Evolutionary conservation across 37 sponge, comb jelly and placozoan species (phyloP).

Genomic region (Theonella swinhoei): DNA sequence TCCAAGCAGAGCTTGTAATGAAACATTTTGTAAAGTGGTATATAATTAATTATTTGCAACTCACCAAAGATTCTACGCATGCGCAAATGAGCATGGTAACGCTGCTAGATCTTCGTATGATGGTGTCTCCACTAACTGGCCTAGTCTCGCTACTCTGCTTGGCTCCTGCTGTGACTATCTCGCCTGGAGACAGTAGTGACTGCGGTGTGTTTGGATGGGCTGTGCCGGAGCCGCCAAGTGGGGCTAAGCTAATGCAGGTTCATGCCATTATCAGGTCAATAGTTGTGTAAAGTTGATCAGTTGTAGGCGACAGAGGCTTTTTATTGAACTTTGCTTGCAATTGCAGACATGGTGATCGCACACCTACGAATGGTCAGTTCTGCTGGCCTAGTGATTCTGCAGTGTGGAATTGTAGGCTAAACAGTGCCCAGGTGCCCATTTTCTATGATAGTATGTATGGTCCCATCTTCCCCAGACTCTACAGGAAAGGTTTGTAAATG

Average conservation of each 20-base stretch:
- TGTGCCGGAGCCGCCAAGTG: conserved; percentile 14
- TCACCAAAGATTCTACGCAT: too few relatives aligned
- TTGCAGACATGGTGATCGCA: conserved; percentile 57
- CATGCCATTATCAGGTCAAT: conserved; percentile 45
- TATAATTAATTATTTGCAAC: too few relatives aligned
- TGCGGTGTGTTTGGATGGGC: conserved; percentile 36
- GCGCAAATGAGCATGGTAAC: too few relatives aligned
- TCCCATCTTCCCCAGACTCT: conserved; percentile 22
- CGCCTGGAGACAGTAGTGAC: too few relatives aligned
- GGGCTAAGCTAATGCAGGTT: conserved; percentile 13
- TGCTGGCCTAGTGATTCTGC: conserved; percentile 46
- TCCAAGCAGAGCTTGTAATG: not conserved
- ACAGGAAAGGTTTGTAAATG: conserved; percentile 30
- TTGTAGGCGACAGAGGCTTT: too few relatives aligned
- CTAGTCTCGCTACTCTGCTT: too few relatives aligned
- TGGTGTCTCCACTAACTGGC: too few relatives aligned
- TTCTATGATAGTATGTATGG: conserved; percentile 27
- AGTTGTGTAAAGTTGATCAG: too few relatives aligned
- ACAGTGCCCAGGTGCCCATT: conserved; percentile 32
- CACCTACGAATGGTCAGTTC: conserved; percentile 22
- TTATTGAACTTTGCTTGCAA: too few relatives aligned
- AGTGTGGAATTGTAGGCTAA: conserved; percentile 46
- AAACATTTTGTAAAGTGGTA: not conserved
- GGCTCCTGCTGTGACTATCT: too few relatives aligned
- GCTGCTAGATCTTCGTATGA: too few relatives aligned